Evolutionary conservation across 2,888 invertebrate species (phyloP), one percentile per base, ranked within the genome.

Genomic region (Physocephala rufipes): DNA sequence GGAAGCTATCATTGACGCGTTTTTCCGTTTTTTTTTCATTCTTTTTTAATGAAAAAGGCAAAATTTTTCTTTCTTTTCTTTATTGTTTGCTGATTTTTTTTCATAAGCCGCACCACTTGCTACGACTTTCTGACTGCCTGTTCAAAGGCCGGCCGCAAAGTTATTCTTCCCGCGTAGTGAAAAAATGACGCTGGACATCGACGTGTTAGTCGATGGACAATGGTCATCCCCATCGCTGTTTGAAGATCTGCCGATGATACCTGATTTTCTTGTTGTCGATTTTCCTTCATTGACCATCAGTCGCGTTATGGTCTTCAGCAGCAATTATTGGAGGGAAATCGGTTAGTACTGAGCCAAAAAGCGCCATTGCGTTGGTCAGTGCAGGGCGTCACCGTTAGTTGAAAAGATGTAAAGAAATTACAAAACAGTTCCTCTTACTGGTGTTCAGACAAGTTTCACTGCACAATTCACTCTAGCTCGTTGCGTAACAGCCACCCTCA

Each of bases 71-170:
- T 72, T 71, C 63, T 30, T 62, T 43, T 58, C 55, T 61, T 36
- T 68, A 68, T 71, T 71, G 74, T 73, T 75, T 71, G 68, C 71
- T 36, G 36, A 74, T 68, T 74, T 75, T 71, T 75, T 75, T 71
- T n/a, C 70, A 62, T 7, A 19, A 51, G 45, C 58, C 55, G 58
- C 76, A 76, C 78, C 73, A 81, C 83, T 77, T 81, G 79, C 83
- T 83, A 78, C 78, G 81, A 75, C 81, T 83, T 83, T 81, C 83
- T 83, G 83, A 82, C 82, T 83, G 82, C 83, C 83, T 83, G 82
- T 81, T 83, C 80, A 82, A 77, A 82, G 82, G 78, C 49, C 82
- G 82, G 82, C 80, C 81, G 77, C 79, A 53, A 62, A 74, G 71
- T 74, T 72, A 72, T 74, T 74, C 74, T 74, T 74, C 67, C 64